Percentiles rank a stretch among this genome's conserved stretches.
Evolutionary conservation across 2,888 invertebrate species (phyloP).

Genomic region (Chaetogeoica ovagalla): DNA sequence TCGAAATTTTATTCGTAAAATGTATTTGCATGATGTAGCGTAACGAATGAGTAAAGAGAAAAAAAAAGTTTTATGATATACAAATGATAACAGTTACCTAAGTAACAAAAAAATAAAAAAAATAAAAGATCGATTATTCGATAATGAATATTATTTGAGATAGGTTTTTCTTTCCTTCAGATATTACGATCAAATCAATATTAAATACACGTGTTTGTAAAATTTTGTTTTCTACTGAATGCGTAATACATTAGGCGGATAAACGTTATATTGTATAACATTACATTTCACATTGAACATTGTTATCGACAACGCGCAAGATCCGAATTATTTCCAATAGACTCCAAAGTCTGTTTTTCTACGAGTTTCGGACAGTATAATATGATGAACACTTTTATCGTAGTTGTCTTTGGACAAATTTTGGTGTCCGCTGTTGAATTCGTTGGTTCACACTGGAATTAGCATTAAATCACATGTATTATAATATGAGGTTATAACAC

Average conservation of each 20-base stretch:
- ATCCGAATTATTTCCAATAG: neutral
- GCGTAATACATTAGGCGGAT: neutral
- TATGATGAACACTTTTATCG: neutral
- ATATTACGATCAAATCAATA: no score
- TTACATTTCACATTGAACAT: neutral
- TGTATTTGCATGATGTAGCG: no score
- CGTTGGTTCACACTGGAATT: neutral
- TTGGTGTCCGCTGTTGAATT: neutral
- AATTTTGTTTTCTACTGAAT: no score
- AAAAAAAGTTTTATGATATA: no score
- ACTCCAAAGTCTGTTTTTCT: neutral
- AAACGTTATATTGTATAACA: neutral
- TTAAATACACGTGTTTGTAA: no score
- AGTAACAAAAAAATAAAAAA: no score
- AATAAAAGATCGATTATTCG: no score
- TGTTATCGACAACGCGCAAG: neutral
- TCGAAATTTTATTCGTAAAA: no score
- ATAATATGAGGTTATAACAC: conserved; percentile 6
- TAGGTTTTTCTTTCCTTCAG: no score
- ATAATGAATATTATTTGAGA: no score
- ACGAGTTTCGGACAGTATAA: neutral
- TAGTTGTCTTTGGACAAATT: neutral
- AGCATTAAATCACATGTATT: neutral
- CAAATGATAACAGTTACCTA: no score
- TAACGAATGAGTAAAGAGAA: no score